Conservation (phyloP, 2,113 vertebrate genomes). For the Calonectris borealis region DNA sequence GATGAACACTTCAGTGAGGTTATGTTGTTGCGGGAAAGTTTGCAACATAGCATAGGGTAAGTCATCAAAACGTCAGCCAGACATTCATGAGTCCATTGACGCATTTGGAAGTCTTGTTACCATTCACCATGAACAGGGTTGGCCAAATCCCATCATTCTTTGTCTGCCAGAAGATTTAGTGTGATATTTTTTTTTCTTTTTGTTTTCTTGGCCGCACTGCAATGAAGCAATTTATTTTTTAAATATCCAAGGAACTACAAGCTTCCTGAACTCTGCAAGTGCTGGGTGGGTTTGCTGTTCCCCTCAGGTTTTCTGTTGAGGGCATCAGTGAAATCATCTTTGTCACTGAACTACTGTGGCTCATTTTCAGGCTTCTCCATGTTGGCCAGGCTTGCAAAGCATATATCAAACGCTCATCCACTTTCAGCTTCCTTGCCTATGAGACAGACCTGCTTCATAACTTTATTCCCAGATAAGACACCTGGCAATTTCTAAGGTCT, state of each 20-base stretch:
- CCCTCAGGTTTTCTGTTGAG: neutral
- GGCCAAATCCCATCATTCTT: neutral
- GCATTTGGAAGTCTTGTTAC: neutral
- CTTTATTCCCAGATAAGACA: neutral
- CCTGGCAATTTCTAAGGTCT: neutral
- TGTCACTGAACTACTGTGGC: neutral
- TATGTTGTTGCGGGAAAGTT: neutral
- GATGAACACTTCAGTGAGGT: neutral
- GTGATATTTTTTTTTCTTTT: too few relatives aligned
- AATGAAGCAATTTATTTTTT: neutral
- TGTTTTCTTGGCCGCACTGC: rapidly evolving
- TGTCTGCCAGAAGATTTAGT: neutral
- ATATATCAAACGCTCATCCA: neutral
- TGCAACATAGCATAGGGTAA: neutral
- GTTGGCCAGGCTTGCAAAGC: neutral
- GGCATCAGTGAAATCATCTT: neutral
- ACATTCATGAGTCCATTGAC: neutral
- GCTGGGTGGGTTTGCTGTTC: neutral
- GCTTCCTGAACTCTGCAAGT: neutral
- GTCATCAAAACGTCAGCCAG: neutral
- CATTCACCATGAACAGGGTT: neutral
- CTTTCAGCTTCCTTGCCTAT: neutral
- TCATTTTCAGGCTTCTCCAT: neutral
- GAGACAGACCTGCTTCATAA: neutral
- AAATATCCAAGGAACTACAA: neutral